Percentiles rank a stretch among this genome's conserved stretches.
Conservation (phyloP, 1,140 invertebrate genomes). For the Aplysia californica region DNA sequence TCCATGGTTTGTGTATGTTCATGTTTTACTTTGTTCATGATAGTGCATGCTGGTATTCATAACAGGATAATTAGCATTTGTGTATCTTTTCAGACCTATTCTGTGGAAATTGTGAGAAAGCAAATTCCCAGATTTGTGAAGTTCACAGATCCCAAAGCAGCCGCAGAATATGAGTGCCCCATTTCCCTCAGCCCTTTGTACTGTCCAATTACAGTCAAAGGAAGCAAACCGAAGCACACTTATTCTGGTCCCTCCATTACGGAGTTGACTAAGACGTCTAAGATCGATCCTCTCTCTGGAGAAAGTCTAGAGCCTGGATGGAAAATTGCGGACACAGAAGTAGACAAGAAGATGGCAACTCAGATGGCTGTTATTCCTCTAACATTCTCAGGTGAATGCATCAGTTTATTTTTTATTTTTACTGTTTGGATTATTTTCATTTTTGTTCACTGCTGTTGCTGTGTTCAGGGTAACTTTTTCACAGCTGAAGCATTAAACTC, state of each 20-base stretch:
- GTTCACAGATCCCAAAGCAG: conserved; percentile 42
- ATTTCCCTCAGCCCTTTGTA: conserved; percentile 59
- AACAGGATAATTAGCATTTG: too few species aligned
- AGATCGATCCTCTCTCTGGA: conserved; percentile 57
- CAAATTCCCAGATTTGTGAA: conserved; percentile 56
- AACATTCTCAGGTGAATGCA: conserved; percentile 50
- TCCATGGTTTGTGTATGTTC: too few species aligned
- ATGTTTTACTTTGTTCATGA: too few species aligned
- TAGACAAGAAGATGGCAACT: conserved; percentile 52
- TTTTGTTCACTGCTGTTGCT: too few species aligned
- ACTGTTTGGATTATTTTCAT: too few species aligned
- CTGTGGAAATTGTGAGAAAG: conserved; percentile 45
- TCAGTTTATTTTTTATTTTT: too few species aligned
- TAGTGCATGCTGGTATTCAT: too few species aligned
- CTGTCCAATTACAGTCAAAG: conserved; percentile 54
- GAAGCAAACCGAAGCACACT: conserved; percentile 55
- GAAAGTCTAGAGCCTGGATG: conserved; percentile 46
- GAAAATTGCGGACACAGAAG: conserved; percentile 47
- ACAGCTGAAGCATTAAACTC: too few species aligned
- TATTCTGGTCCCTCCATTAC: conserved; percentile 56
- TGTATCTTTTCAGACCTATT: conserved; percentile 60
- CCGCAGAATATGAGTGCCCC: conserved; percentile 53
- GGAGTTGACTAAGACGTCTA: conserved; percentile 56
- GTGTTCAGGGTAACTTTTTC: too few species aligned
- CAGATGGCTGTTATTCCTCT: conserved; percentile 46